Evolutionary conservation across 2,888 invertebrate species (phyloP).

Genomic region (Gerosis bhagava): DNA sequence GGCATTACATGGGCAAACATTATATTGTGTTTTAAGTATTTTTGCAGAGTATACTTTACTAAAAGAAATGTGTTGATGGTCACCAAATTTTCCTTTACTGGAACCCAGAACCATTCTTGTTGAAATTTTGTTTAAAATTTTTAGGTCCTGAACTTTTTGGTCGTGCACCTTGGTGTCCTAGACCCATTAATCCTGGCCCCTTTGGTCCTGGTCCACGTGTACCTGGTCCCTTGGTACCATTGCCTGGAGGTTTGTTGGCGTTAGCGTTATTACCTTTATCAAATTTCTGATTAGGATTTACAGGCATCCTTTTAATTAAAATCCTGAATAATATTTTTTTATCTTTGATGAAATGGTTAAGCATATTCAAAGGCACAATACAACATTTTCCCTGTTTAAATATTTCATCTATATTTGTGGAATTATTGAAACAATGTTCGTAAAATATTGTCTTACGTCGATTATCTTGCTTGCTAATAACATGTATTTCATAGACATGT

Average conservation of each 20-base stretch:
- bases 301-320: constrained; percentile 52
- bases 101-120: too few relatives aligned
- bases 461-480: constrained; percentile 55
- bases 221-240: too few relatives aligned
- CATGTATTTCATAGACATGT: constrained; percentile 63
- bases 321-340: constrained; percentile 57
- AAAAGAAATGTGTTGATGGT: too few relatives aligned
- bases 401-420: constrained; percentile 59
- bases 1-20: too few relatives aligned
- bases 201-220: too few relatives aligned
- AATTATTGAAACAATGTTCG: constrained; percentile 67
- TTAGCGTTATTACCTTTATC: constrained; percentile 42
- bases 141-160: constrained; percentile 6
- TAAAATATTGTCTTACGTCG: constrained; percentile 57
- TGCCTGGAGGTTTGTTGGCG: too few relatives aligned
- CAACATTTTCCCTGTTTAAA: constrained; percentile 61
- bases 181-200: too few relatives aligned
- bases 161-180: constrained; percentile 11
- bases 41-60: too few relatives aligned
- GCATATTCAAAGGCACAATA: constrained; percentile 53
- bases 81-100: too few relatives aligned
- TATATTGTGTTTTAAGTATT: too few relatives aligned
- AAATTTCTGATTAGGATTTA: constrained; percentile 35
- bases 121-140: too few relatives aligned
- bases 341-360: constrained; percentile 55